Conservation (phyloP, 2,888 invertebrate genomes). For the Arctia plantaginis region DNA sequence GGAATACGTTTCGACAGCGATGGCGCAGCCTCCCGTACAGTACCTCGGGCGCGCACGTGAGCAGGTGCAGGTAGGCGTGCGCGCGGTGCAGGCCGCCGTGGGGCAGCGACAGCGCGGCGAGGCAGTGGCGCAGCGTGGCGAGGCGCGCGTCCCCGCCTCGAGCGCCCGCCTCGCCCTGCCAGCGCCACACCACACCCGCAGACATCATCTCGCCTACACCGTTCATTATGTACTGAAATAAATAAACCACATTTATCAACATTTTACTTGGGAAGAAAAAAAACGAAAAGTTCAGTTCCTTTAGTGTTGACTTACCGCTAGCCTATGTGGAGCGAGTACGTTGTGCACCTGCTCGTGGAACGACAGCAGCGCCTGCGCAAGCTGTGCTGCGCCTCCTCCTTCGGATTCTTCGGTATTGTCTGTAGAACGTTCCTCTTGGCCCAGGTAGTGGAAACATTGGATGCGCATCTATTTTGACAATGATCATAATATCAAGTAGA, state of each 20-base stretch:
- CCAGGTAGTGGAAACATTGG: slow-evolving; percentile 95
- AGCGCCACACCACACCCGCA: slow-evolving; percentile 87
- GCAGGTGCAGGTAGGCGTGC: slow-evolving; percentile 94
- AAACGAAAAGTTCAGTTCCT: too few relatives aligned
- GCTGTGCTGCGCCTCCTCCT: slow-evolving; percentile 66
- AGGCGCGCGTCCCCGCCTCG: slow-evolving; percentile 47
- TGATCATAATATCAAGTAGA: background rate
- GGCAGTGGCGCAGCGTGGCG: slow-evolving; percentile 62
- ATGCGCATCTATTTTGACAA: slow-evolving; percentile 89
- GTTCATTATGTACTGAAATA: slow-evolving; percentile 93
- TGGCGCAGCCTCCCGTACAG: slow-evolving; percentile 40
- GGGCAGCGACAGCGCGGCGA: slow-evolving; percentile 77
- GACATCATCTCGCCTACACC: slow-evolving; percentile 95
- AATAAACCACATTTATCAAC: background rate
- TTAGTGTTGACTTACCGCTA: slow-evolving; percentile 66
- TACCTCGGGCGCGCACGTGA: slow-evolving; percentile 93
- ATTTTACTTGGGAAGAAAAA: too few relatives aligned
- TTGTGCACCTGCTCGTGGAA: slow-evolving; percentile 71
- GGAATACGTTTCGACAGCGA: slow-evolving; percentile 63
- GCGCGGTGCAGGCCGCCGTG: slow-evolving; percentile 92
- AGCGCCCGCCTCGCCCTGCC: slow-evolving; percentile 61
- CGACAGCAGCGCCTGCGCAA: slow-evolving; percentile 72
- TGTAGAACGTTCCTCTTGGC: slow-evolving; percentile 77
- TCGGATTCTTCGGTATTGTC: slow-evolving; percentile 88
- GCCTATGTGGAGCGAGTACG: slow-evolving; percentile 57